Conservation (phyloP, 2,888 invertebrate species). For the Loripinus fragilis region DNA sequence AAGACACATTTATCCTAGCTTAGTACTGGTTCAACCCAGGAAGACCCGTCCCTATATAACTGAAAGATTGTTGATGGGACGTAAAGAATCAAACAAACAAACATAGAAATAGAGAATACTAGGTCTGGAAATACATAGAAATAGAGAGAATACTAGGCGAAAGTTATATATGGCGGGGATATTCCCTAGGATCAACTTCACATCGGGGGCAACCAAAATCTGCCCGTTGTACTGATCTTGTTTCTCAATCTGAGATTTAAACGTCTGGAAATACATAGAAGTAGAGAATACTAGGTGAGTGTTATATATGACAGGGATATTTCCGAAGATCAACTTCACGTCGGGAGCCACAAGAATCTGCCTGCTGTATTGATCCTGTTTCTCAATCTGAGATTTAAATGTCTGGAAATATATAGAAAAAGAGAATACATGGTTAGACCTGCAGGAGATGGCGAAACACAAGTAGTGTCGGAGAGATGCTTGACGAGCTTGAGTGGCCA, state of each 20-base stretch:
- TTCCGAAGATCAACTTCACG: constrained; percentile 97
- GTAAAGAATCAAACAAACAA: too few relatives aligned
- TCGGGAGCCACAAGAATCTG: constrained; percentile 87
- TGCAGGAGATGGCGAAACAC: constrained; percentile 96
- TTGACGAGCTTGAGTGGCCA: too few relatives aligned
- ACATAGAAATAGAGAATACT: too few relatives aligned
- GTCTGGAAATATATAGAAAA: constrained; percentile 17
- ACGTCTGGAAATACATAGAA: constrained; percentile 87
- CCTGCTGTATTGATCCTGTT: constrained; percentile 90
- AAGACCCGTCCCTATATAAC: too few relatives aligned
- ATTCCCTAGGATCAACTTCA: constrained; percentile 97
- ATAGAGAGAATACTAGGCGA: too few relatives aligned
- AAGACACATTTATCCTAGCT: too few relatives aligned
- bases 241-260: constrained; percentile 96
- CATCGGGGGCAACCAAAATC: constrained; percentile 88
- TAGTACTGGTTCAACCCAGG: too few relatives aligned
- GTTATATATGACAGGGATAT: constrained; percentile 96
- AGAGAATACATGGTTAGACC: too few relatives aligned
- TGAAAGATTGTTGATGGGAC: too few relatives aligned
- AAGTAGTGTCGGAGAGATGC: too few relatives aligned
- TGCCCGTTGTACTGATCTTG: constrained; percentile 90
- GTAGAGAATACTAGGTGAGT: too few relatives aligned
- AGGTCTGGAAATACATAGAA: too few relatives aligned
- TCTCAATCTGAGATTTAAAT: constrained; percentile 96
- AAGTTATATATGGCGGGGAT: constrained; percentile 97